A percentile compares a stretch with the other conserved stretches of the same genome.
Evolutionary conservation across 1,140 invertebrate genomes (phyloP).

Genomic region (Mya arenaria): DNA sequence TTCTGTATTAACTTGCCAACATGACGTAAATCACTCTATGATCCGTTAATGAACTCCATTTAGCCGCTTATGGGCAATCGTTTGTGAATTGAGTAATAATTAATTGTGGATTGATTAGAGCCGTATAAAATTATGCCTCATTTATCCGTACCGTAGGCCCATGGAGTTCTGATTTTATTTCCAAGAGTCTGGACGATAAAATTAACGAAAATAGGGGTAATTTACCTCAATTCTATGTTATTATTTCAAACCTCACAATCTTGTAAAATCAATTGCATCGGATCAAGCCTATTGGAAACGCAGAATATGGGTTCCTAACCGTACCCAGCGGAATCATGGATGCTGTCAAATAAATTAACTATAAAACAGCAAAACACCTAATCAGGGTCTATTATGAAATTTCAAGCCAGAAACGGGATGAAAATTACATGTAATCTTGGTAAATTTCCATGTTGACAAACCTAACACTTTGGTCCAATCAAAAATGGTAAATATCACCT

Average conservation of each 20-base stretch:
- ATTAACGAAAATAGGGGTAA: constrained; percentile 71
- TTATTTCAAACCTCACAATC: constrained; percentile 68
- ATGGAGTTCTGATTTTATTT: neutral
- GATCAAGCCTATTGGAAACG: constrained; percentile 12
- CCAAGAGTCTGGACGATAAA: constrained; percentile 59
- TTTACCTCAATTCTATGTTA: constrained; percentile 69
- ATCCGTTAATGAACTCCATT: constrained; percentile 34
- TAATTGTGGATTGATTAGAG: constrained; percentile 45
- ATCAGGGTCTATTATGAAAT: constrained; percentile 75
- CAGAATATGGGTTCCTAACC: neutral
- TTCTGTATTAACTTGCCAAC: no score
- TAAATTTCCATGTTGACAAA: constrained; percentile 73
- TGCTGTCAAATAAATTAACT: constrained; percentile 76
- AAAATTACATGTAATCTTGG: constrained; percentile 75
- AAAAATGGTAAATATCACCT: constrained; percentile 70
- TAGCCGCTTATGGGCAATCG: neutral
- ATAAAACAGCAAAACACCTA: constrained; percentile 69
- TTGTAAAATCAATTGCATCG: constrained; percentile 66
- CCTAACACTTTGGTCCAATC: constrained; percentile 74
- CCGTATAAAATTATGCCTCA: constrained; percentile 2
- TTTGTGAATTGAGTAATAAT: constrained; percentile 10
- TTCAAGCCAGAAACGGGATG: constrained; percentile 67
- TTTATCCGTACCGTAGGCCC: constrained; percentile 1
- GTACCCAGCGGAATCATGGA: constrained; percentile 43
- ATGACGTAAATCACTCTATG: no score